Evolutionary conservation across 1,140 invertebrate genomes (phyloP), one percentile per base, ranked within the genome.

Genomic region (Tribolium castaneum): DNA sequence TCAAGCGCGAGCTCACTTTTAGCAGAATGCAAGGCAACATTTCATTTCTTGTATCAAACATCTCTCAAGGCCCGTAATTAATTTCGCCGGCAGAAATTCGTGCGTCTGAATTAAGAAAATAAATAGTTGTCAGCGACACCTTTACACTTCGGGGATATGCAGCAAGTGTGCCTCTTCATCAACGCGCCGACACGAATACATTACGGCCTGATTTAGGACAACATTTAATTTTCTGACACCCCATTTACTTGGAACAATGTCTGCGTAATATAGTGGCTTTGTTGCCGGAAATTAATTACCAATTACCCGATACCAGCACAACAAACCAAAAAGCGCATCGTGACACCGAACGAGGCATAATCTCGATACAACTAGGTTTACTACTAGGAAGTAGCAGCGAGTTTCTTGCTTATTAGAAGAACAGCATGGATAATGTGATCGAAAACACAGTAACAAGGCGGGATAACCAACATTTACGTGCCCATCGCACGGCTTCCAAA

Each of bases 201-300:
- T 75, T 75, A 75, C 52, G 12, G n/a, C 16, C 74, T 75, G 74
- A 75, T 75, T 75, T 75, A 75, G 54, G 52, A 75, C 45, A 59
- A 75, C 74, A 25, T 66, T 75, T 75, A 75, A 75, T 75, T 75
- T 75, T 75, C 52, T 75, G 74, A 75, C 74, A 75, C 74, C 22
- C 51, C 74, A 75, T 75, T 75, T 75, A 75, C 50, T 56, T 14
- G 22, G 50, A 75, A 75, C 74, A 75, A 75, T 75, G 51, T 52
- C 13, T 66, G 74, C 35, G 54, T 75, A 75, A 75, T 75, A 75
- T 75, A 75, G 74, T 75, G 54, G 74, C 52, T 54, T 75, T 75
- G 54, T 75, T 75, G 45, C 74, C 70, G 45, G 70, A 72, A 72
- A 66, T 66, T 66, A 66, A 66, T 66, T 66, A 66, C 59, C 59